phyloP scores from a whole-genome alignment of 1,140 invertebrate genomes.

The Nebria ingens region DNA sequence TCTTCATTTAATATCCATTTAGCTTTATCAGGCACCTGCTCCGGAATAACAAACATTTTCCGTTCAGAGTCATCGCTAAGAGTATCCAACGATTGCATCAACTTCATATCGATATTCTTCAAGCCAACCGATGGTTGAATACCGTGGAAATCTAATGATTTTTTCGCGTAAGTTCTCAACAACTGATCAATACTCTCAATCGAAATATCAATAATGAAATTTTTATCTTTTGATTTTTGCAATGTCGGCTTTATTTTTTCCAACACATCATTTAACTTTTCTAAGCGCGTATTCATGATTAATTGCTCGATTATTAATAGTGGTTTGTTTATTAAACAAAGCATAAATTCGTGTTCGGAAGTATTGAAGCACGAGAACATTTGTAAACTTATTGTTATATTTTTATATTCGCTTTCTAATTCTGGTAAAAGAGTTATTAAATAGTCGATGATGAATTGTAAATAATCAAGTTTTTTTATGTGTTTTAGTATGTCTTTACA shows the following conservation, averaged over 20 bases:
- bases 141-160: slow-evolving; percentile 58
- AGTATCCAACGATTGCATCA: slow-evolving; percentile 43
- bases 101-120: slow-evolving; percentile 34
- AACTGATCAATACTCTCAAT: slow-evolving; percentile 50
- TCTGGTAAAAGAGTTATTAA: slow-evolving; percentile 37
- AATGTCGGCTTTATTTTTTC: slow-evolving; percentile 26
- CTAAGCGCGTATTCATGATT: slow-evolving; percentile 64
- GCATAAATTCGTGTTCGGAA: slow-evolving; percentile 43
- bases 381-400: slow-evolving; percentile 44
- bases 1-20: slow-evolving; percentile 61
- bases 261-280: slow-evolving; percentile 47
- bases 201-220: slow-evolving; percentile 31
- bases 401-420: slow-evolving; percentile 39
- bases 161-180: slow-evolving; percentile 58
- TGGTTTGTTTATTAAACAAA: slow-evolving; percentile 53
- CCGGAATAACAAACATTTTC: slow-evolving; percentile 52
- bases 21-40: slow-evolving; percentile 49
- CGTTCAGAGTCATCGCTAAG: slow-evolving; percentile 39
- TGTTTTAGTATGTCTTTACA: slow-evolving; percentile 50
- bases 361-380: slow-evolving; percentile 46
- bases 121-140: slow-evolving; percentile 33
- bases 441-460: slow-evolving; percentile 51
- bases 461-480: slow-evolving; percentile 46
- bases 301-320: slow-evolving; percentile 61
- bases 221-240: slow-evolving; percentile 12